phyloP scores from a whole-genome alignment of 2,888 invertebrate genomes.

The Vandiemenella viatica region DNA sequence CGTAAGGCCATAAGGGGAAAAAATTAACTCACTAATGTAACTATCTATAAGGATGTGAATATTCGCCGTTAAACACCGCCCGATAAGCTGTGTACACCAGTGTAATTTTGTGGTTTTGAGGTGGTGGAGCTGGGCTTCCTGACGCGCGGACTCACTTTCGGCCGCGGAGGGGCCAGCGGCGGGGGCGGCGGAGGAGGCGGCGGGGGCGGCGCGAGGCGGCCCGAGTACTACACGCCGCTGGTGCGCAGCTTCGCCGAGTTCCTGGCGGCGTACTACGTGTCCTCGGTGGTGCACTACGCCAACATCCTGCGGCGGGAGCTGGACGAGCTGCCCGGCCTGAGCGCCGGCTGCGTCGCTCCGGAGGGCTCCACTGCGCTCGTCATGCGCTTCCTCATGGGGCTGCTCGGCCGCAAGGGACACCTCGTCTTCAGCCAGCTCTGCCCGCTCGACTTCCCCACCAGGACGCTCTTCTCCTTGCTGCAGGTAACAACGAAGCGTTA shows the following conservation, averaged over 20 bases:
- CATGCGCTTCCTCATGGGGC: conserved; percentile 34
- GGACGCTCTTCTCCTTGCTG: conserved; percentile 35
- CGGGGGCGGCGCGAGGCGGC: conserved; percentile 26
- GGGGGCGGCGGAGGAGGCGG: conserved; percentile 25
- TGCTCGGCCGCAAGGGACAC: conserved; percentile 35
- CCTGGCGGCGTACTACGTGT: conserved; percentile 39
- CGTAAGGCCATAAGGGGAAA: too few species aligned
- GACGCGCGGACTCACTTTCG: conserved; percentile 29
- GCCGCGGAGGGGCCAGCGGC: conserved; percentile 25
- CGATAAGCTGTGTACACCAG: too few species aligned
- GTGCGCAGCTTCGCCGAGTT: conserved; percentile 36
- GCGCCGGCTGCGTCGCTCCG: conserved; percentile 6
- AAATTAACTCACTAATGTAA: too few species aligned
- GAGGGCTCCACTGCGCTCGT: conserved; percentile 26
- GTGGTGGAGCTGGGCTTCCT: conserved; percentile 30
- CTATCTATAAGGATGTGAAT: too few species aligned
- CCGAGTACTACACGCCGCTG: conserved; percentile 32
- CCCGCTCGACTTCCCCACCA: conserved; percentile 35
- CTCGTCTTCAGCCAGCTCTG: conserved; percentile 34
- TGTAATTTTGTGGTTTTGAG: conserved; percentile 20
- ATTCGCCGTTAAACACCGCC: too few species aligned
- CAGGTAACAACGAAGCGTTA: conserved; percentile 12
- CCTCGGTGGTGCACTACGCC: conserved; percentile 35
- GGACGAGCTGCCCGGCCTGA: conserved; percentile 32
- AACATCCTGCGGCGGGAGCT: conserved; percentile 35